Evolutionary conservation across 2,797 vertebrate genomes (phyloP).

Genomic region (Neoniphon sammara): DNA sequence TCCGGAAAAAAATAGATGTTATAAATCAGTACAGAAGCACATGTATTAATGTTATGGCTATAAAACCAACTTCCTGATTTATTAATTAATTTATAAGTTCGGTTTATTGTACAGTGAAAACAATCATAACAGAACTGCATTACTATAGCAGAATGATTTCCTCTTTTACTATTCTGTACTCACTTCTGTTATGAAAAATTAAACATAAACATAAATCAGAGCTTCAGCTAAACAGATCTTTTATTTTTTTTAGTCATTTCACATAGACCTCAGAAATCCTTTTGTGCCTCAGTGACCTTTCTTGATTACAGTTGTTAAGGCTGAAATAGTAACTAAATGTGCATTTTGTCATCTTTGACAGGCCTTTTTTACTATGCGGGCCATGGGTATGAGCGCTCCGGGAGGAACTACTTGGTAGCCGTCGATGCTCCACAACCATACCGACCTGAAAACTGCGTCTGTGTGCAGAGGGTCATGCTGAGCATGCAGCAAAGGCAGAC

Average conservation of each 20-base stretch:
- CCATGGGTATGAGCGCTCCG: constrained; percentile 87
- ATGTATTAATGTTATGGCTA: neutral
- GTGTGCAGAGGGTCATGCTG: constrained; percentile 88
- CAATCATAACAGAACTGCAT: neutral
- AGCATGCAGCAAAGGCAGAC: constrained; percentile 86
- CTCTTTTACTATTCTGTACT: neutral
- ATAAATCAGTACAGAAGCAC: constrained; percentile 5
- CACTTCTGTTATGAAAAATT: constrained; percentile 17
- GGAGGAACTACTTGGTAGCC: constrained; percentile 91
- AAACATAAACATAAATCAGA: constrained; percentile 9
- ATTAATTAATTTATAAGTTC: neutral
- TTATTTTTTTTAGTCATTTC: neutral
- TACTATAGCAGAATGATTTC: constrained; percentile 19
- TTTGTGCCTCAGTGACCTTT: constrained; percentile 7
- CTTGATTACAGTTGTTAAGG: neutral
- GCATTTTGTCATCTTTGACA: constrained; percentile 54
- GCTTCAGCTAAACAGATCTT: neutral
- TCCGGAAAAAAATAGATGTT: neutral
- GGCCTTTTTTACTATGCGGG: constrained; percentile 93
- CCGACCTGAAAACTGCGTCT: constrained; percentile 86
- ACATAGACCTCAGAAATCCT: neutral
- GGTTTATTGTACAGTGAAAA: neutral
- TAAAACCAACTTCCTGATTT: neutral
- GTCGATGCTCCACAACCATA: constrained; percentile 90
- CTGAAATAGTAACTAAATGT: constrained; percentile 6